Percentiles rank a stretch among this genome's conserved stretches.
These are phyloP conservation scores for Tympanoctomys barrerae DNA, from an alignment of 2,797 vertebrate genomes.

Conservation along the genomic window DNA sequence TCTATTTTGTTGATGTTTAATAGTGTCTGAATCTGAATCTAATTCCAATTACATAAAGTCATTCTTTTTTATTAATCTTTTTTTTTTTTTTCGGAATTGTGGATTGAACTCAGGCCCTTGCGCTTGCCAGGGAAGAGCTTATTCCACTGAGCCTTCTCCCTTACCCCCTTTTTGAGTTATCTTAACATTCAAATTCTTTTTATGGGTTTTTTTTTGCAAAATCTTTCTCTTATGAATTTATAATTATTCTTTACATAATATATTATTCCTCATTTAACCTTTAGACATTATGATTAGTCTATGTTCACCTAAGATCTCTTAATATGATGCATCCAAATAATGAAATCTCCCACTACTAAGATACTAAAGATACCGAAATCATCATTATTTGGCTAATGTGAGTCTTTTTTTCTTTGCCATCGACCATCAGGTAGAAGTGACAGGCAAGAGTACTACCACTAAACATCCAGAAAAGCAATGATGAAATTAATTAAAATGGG, in stretches of 20 bases:
- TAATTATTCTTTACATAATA: neutral
- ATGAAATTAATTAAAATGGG: neutral
- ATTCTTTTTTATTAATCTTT: neutral
- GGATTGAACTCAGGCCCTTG: too few species aligned
- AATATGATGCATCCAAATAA: neutral
- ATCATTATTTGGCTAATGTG: neutral
- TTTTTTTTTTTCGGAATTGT: too few species aligned
- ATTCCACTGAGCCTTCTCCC: too few species aligned
- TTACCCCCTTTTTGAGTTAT: neutral
- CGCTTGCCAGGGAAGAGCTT: too few species aligned
- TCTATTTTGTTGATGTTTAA: neutral
- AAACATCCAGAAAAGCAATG: neutral
- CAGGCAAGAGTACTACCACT: accelerated
- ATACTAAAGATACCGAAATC: conserved; percentile 33
- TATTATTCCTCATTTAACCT: neutral
- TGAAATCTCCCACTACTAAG: neutral
- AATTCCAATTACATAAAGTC: neutral
- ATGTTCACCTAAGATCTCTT: neutral
- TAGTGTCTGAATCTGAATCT: neutral
- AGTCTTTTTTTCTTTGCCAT: neutral
- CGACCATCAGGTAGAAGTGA: neutral
- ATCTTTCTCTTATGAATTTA: neutral
- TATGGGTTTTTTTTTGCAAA: neutral
- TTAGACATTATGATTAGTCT: conserved; percentile 3
- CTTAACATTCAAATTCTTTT: neutral